Evolutionary conservation across 2,797 vertebrate genomes (phyloP).

Genomic region (Peromyscus eremicus): DNA sequence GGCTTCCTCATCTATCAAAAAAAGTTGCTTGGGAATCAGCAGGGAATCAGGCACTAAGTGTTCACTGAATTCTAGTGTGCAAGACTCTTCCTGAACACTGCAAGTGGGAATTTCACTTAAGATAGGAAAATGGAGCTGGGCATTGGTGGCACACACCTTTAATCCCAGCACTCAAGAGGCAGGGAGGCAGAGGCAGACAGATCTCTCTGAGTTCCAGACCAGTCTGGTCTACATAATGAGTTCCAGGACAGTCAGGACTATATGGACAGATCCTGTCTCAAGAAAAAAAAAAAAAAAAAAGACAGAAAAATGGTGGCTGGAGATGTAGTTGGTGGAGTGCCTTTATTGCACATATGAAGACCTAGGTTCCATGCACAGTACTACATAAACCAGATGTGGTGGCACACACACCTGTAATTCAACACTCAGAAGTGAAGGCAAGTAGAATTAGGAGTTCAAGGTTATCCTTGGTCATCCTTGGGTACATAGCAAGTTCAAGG

Average conservation of each 20-base stretch:
- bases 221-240: not conserved
- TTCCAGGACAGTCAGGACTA: not conserved
- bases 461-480: not conserved
- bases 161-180: not conserved
- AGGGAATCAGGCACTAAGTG: not conserved
- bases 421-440: not conserved
- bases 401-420: not conserved
- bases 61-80: not conserved
- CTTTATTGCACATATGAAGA: not conserved
- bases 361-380: not conserved
- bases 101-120: accelerated
- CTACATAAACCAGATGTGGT: not conserved
- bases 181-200: not conserved
- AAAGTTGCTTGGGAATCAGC: not conserved
- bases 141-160: not conserved
- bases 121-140: not conserved
- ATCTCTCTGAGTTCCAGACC: not conserved
- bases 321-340: not conserved
- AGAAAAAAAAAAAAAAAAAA: not conserved
- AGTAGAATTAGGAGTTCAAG: not conserved
- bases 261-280: not conserved
- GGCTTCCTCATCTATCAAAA: not conserved
- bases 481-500: not conserved
- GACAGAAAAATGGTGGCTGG: not conserved
- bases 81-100: not conserved